These are phyloP conservation scores for Anneissia japonica DNA, from an alignment of 35 echinoderm and acorn worm genomes.

Conservation along the genomic window DNA sequence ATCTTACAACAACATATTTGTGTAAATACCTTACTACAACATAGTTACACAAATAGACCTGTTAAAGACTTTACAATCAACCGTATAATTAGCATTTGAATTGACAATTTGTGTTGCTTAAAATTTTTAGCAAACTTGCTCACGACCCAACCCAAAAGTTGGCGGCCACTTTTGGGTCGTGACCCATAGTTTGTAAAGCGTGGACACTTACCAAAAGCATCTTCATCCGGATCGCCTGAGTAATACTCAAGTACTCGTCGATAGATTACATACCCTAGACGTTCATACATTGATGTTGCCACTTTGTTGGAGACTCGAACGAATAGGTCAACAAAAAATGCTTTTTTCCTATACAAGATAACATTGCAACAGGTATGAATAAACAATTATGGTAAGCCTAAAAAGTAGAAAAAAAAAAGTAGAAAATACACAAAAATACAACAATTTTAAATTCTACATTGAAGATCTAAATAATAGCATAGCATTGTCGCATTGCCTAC, in stretches of 20 bases:
- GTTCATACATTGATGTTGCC: conserved; percentile 78
- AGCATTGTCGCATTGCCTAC: no score
- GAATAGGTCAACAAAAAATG: conserved; percentile 95
- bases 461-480: no score
- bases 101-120: background rate
- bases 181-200: background rate
- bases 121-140: no score
- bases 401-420: no score
- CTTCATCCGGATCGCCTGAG: conserved; percentile 97
- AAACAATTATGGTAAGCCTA: no score
- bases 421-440: no score
- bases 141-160: background rate
- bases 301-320: conserved; percentile 94
- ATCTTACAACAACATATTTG: no score
- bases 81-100: background rate
- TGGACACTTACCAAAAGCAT: conserved; percentile 83
- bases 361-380: no score
- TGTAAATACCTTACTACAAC: no score
- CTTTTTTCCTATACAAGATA: conserved; percentile 63
- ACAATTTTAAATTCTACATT: no score
- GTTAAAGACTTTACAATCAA: no score
- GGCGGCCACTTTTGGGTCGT: background rate
- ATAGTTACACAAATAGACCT: no score
- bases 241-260: conserved; percentile 92
- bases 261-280: conserved; percentile 91